Conservation (phyloP, 2,888 invertebrate species). For the Eristalis tenax region DNA sequence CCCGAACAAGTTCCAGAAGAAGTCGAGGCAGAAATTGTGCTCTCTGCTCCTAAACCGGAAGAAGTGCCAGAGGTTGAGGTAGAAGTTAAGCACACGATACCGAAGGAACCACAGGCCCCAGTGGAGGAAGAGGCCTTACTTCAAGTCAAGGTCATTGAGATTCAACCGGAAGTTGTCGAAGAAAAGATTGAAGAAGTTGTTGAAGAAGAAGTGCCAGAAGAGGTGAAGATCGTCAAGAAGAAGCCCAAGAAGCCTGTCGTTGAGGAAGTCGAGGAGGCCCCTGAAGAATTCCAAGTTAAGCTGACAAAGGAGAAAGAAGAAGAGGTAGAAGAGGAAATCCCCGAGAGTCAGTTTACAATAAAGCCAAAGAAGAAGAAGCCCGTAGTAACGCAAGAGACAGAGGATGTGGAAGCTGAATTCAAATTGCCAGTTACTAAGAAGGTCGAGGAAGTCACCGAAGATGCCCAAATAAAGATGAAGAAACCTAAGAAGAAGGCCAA, state of each 20-base stretch:
- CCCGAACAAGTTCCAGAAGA: slow-evolving; percentile 72
- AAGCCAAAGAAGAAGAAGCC: slow-evolving; percentile 73
- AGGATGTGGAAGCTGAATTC: slow-evolving; percentile 77
- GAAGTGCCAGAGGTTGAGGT: slow-evolving; percentile 47
- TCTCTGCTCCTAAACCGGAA: slow-evolving; percentile 54
- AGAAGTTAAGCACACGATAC: slow-evolving; percentile 43
- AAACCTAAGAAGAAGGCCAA: slow-evolving; percentile 75
- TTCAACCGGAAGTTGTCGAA: slow-evolving; percentile 73
- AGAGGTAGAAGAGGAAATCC: slow-evolving; percentile 53
- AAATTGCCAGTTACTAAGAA: slow-evolving; percentile 74
- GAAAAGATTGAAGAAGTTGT: slow-evolving; percentile 73
- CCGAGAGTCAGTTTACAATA: slow-evolving; percentile 67
- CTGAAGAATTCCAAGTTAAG: slow-evolving; percentile 62
- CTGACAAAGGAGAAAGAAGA: slow-evolving; percentile 39
- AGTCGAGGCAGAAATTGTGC: slow-evolving; percentile 50
- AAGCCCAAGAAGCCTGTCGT: slow-evolving; percentile 52
- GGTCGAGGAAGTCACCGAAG: slow-evolving; percentile 76
- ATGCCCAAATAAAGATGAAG: slow-evolving; percentile 77
- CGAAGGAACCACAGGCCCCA: slow-evolving; percentile 37
- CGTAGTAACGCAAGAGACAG: slow-evolving; percentile 61
- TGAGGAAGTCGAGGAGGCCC: slow-evolving; percentile 72
- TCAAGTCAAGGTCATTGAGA: slow-evolving; percentile 76
- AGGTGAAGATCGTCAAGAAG: slow-evolving; percentile 66
- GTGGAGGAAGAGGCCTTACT: slow-evolving; percentile 73
- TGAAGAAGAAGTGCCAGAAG: slow-evolving; percentile 59